These are phyloP conservation scores for Grallaria varia DNA, from an alignment of 2,113 vertebrate species.

Conservation along the genomic window DNA sequence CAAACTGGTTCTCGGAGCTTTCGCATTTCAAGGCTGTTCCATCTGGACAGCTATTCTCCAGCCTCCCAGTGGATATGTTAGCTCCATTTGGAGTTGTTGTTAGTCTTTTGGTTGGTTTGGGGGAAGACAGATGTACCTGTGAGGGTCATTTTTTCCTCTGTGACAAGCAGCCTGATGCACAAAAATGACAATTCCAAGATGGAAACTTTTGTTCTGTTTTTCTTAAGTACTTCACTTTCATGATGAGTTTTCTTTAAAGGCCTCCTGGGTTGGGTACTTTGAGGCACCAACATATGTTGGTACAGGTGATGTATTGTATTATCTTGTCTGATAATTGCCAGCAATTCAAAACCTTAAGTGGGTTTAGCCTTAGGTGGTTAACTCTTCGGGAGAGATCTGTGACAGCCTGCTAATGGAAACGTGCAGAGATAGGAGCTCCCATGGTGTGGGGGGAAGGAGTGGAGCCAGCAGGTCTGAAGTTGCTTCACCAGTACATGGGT, in stretches of 20 bases:
- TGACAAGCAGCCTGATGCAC: neutral
- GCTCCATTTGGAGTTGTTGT: neutral
- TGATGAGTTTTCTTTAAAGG: neutral
- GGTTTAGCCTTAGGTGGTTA: neutral
- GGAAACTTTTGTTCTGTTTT: neutral
- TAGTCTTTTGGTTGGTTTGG: neutral
- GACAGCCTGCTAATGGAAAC: neutral
- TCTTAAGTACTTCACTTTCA: neutral
- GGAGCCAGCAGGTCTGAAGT: neutral
- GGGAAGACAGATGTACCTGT: neutral
- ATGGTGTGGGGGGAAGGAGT: neutral
- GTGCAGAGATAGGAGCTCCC: neutral
- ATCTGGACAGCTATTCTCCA: neutral
- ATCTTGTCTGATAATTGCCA: constrained; percentile 7
- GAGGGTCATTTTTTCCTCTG: neutral
- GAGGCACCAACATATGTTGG: neutral
- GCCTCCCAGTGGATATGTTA: neutral
- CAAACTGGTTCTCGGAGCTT: neutral
- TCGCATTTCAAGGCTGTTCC: neutral
- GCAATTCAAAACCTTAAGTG: neutral
- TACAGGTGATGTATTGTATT: neutral
- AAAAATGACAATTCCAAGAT: neutral
- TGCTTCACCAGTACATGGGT: neutral
- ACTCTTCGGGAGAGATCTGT: neutral
- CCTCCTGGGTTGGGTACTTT: neutral